Evolutionary conservation across 1,140 invertebrate genomes (phyloP).

Genomic region (Bombus superbus): DNA sequence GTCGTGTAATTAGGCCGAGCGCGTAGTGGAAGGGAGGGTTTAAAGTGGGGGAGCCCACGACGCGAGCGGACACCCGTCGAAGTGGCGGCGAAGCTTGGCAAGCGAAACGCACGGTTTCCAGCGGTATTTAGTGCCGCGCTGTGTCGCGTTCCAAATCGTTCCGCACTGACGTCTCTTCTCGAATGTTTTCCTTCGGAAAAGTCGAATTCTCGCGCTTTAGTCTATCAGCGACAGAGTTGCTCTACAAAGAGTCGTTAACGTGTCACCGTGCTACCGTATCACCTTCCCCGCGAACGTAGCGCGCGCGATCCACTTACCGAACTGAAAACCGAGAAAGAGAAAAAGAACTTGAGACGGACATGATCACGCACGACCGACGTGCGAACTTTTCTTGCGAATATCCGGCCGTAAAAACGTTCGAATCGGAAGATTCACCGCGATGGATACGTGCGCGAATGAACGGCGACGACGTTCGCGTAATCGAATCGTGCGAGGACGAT

Average conservation of each 20-base stretch:
- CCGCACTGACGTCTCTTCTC: not conserved
- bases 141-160: not conserved
- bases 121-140: not conserved
- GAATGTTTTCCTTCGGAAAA: not conserved
- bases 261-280: constrained; percentile 7
- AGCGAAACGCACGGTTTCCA: not conserved
- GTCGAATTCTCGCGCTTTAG: not conserved
- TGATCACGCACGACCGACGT: not conserved
- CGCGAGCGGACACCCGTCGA: not conserved
- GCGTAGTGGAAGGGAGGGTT: not conserved
- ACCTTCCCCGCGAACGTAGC: constrained; percentile 13
- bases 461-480: no score
- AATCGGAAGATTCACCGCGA: no score
- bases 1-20: not conserved
- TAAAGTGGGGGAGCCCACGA: not conserved
- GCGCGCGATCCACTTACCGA: not conserved
- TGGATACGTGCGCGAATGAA: no score
- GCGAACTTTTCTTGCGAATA: not conserved
- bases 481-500: no score
- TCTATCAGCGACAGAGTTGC: not conserved
- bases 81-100: not conserved
- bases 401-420: no score
- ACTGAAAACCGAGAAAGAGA: not conserved
- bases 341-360: not conserved
- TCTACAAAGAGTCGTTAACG: not conserved